These are phyloP conservation scores for Platycheirus albimanus DNA, from an alignment of 2,888 invertebrate genomes.

Conservation along the genomic window DNA sequence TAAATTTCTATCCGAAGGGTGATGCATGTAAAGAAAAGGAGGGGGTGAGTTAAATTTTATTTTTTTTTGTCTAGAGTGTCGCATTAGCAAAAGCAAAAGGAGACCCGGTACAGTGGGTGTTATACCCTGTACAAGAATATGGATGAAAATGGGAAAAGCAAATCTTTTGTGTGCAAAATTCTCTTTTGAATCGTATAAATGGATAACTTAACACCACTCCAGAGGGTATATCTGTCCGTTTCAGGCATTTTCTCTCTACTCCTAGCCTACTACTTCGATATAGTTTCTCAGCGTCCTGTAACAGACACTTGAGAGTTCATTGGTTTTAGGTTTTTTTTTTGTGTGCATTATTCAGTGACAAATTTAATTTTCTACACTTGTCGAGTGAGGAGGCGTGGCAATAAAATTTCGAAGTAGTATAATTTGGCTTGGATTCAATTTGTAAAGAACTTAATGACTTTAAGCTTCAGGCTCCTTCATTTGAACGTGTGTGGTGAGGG, in stretches of 20 bases:
- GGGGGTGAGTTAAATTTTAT: conserved; percentile 7
- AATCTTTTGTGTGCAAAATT: conserved; percentile 68
- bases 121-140: too few relatives aligned
- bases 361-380: conserved; percentile 67
- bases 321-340: conserved; percentile 50
- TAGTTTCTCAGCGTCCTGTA: conserved; percentile 32
- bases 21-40: conserved; percentile 33
- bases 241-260: conserved; percentile 40
- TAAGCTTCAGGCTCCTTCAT: neutral
- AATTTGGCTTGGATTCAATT: conserved; percentile 49
- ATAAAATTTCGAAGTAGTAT: conserved; percentile 49
- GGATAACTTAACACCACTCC: conserved; percentile 73
- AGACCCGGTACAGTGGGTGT: neutral
- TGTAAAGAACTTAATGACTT: conserved; percentile 10
- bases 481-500: neutral
- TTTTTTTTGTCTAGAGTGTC: conserved; percentile 52
- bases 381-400: conserved; percentile 54
- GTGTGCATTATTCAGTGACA: conserved; percentile 70
- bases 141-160: conserved; percentile 36
- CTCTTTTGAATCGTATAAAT: conserved; percentile 70
- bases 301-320: conserved; percentile 65
- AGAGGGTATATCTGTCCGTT: conserved; percentile 71
- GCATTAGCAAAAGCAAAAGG: conserved; percentile 43
- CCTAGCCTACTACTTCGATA: conserved; percentile 14
- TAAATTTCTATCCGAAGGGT: conserved; percentile 66